A percentile compares a stretch with the other conserved stretches of the same genome.
phyloP scores from a whole-genome alignment of 2,888 invertebrate genomes.

The Cephus nigrinus region DNA sequence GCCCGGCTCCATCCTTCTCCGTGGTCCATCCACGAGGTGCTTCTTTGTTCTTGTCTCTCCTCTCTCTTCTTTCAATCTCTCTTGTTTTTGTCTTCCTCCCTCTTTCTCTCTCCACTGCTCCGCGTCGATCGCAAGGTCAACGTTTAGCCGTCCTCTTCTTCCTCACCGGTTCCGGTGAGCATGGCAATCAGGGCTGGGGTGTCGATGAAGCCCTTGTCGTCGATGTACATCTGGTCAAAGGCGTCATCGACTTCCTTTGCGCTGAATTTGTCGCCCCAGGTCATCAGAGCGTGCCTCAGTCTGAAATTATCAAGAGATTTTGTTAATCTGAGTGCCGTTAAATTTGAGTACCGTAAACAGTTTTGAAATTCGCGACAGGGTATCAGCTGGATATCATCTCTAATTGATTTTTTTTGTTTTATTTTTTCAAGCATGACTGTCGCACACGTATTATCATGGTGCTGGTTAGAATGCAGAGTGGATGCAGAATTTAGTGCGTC shows the following conservation, averaged over 20 bases:
- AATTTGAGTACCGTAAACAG: background rate
- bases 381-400: background rate
- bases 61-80: background rate
- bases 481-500: constrained; percentile 33
- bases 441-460: background rate
- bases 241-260: constrained; percentile 91
- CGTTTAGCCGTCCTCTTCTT: constrained; percentile 73
- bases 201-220: constrained; percentile 91
- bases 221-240: constrained; percentile 92
- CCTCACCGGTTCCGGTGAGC: constrained; percentile 88
- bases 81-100: background rate
- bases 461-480: background rate
- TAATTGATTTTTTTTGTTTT: background rate
- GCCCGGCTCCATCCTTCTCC: background rate
- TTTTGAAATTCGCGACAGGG: background rate
- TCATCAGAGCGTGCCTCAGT: constrained; percentile 90
- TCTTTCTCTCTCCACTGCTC: background rate
- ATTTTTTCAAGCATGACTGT: background rate
- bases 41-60: background rate
- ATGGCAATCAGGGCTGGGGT: constrained; percentile 87
- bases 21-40: background rate
- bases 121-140: background rate
- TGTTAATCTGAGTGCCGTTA: background rate
- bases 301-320: constrained; percentile 60
- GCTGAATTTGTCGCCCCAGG: constrained; percentile 93